Conservation (phyloP, 2,797 vertebrate species). For the Rhabdomys pumilio region DNA sequence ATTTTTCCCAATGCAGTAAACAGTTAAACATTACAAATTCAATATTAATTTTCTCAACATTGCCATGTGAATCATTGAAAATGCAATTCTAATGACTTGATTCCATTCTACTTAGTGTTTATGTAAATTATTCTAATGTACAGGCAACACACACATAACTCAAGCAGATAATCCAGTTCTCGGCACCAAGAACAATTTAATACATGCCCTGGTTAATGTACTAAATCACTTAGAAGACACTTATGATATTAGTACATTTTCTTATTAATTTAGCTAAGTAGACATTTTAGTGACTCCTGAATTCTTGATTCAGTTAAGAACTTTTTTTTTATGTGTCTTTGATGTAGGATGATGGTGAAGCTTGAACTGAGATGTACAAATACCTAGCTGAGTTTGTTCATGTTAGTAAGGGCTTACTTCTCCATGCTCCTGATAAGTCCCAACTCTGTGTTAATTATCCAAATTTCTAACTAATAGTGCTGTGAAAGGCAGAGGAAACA, state of each 20-base stretch:
- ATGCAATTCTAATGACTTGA: slow-evolving; percentile 15
- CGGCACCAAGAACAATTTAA: not conserved
- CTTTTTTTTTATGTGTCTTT: not conserved
- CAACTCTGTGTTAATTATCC: not conserved
- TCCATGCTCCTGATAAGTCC: not conserved
- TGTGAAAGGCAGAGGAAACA: not conserved
- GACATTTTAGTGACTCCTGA: not conserved
- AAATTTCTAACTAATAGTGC: not conserved
- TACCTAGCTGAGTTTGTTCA: not conserved
- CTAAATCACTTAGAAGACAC: slow-evolving; percentile 38
- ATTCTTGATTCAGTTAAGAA: not conserved
- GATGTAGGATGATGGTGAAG: not conserved
- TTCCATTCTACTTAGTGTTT: slow-evolving; percentile 59
- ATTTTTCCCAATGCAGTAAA: slow-evolving; percentile 9
- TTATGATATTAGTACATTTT: not conserved
- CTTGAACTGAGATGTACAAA: not conserved
- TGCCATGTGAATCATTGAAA: slow-evolving; percentile 65
- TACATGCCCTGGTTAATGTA: slow-evolving; percentile 19
- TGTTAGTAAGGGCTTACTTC: not conserved
- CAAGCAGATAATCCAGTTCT: slow-evolving; percentile 20
- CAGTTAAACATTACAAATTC: slow-evolving; percentile 34
- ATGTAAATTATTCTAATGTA: slow-evolving; percentile 55
- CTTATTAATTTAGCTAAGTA: not conserved
- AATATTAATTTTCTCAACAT: slow-evolving; percentile 16
- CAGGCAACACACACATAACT: not conserved